phyloP scores from a whole-genome alignment of 1,140 invertebrate genomes.

The Achroia grisella region DNA sequence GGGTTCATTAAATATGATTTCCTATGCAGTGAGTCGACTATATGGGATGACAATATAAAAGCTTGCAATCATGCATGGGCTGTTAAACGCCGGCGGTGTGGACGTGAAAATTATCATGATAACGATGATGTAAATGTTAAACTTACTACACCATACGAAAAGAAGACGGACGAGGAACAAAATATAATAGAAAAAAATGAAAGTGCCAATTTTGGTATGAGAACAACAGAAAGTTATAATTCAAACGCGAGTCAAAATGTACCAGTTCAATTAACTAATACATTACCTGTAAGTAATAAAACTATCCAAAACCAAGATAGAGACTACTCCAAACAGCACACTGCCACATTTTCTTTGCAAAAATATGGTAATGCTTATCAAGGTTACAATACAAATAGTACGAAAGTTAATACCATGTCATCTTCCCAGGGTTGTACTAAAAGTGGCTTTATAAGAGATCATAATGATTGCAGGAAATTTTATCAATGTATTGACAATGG shows the following conservation, averaged over 20 bases:
- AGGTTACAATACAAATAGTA: neutral
- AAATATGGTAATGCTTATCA: too few species aligned
- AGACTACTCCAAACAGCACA: constrained; percentile 10
- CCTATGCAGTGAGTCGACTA: constrained; percentile 80
- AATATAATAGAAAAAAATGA: too few species aligned
- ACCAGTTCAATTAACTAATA: too few species aligned
- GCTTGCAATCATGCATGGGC: constrained; percentile 81
- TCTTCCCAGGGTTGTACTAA: constrained; percentile 32
- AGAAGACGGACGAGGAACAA: too few species aligned
- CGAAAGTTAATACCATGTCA: constrained; percentile 1
- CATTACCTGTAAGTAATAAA: too few species aligned
- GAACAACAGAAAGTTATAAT: too few species aligned
- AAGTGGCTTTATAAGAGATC: constrained; percentile 76
- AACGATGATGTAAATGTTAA: constrained; percentile 5
- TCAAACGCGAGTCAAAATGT: too few species aligned
- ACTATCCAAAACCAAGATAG: constrained; percentile 21
- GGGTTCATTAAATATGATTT: constrained; percentile 79
- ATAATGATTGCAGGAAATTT: constrained; percentile 79
- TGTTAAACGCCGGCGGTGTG: constrained; percentile 58
- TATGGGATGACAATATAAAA: constrained; percentile 80
- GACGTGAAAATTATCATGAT: constrained; percentile 11
- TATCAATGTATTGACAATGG: constrained; percentile 80
- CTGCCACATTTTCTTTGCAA: too few species aligned
- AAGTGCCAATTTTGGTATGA: too few species aligned
- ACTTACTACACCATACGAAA: too few species aligned